These are phyloP conservation scores for Peromyscus polionotus DNA, from an alignment of 2,113 vertebrate species.

Conservation along the genomic window DNA sequence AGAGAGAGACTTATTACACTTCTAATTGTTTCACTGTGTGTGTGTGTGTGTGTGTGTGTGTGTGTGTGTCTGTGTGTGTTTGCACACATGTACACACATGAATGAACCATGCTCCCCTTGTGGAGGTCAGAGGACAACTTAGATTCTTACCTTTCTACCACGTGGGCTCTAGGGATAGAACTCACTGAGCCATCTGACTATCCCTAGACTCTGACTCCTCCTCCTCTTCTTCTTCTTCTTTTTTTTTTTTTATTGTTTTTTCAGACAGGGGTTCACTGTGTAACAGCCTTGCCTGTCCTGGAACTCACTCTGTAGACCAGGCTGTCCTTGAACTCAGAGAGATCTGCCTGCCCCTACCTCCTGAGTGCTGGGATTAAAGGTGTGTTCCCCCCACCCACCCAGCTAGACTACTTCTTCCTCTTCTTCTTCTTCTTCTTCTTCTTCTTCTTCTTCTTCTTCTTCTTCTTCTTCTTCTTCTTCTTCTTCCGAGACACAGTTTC, in stretches of 20 bases:
- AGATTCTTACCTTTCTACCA: neutral
- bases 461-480: rapidly evolving
- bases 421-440: rapidly evolving
- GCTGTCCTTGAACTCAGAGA: neutral
- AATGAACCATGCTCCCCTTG: neutral
- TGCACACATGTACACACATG: neutral
- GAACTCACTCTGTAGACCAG: neutral
- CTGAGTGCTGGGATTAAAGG: neutral
- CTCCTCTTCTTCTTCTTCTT: neutral
- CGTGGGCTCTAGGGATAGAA: neutral
- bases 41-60: neutral
- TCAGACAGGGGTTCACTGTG: neutral
- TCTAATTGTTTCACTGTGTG: neutral
- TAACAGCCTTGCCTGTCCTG: neutral
- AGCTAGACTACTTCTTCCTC: neutral
- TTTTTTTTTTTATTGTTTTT: neutral
- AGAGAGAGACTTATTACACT: neutral
- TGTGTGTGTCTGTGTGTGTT: no score
- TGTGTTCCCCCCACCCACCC: rapidly evolving
- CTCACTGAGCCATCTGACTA: neutral
- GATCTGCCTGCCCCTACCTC: neutral
- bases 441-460: rapidly evolving
- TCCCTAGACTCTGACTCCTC: neutral
- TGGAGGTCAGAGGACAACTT: neutral
- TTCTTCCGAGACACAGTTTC: no score